Evolutionary conservation across 2,888 invertebrate species (phyloP), one percentile per base, ranked within the genome.

Genomic region (Patella pellucida): DNA sequence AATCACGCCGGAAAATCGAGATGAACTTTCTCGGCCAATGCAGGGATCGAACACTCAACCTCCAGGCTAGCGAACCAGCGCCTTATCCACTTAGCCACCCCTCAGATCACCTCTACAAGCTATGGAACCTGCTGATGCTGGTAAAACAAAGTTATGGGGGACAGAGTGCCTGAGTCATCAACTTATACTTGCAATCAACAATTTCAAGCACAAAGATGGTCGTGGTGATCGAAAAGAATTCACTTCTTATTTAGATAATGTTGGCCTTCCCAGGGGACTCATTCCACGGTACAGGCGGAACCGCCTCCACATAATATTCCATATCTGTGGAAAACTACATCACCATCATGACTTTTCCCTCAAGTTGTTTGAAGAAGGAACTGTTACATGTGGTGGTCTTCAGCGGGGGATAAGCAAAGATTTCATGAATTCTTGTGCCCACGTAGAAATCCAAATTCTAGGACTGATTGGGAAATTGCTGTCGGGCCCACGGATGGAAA

Each of bases 171-270:
- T 77, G n/a, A 78, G 78, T 41, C 76, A 50, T 7, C 80, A 80
- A 54, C 52, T 81, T 31, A 74, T 81, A n/a, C 73, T 80, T 16
- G 69, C 69, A 54, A 54, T 81, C 27, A 80, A 78, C 77, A 81
- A 81, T 67, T 19, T 81, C 23, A 68, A 77, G 11, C 76, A 75
- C 69, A 81, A 81, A 52, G 76, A 80, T 74, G 76, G 79, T 52
- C 75, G 78, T 51, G 79, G 81, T 50, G 81, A 81, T 68, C 81
- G 80, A 16, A 74, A 72, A 51, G 81, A 78, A 51, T 80, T 80
- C 67, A 69, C 41, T 16, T 23, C 50, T 9, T 80, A 76, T 68
- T 73, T 80, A n/a, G 54, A 80, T 15, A 69, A 76, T 14, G 67
- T 69, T 15, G 70, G 67, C 14, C 73, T 80, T 12, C 74, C 73